Evolutionary conservation across 2,888 invertebrate genomes (phyloP), one percentile per base, ranked within the genome.

Genomic region (Leptinotarsa rubiginosa): DNA sequence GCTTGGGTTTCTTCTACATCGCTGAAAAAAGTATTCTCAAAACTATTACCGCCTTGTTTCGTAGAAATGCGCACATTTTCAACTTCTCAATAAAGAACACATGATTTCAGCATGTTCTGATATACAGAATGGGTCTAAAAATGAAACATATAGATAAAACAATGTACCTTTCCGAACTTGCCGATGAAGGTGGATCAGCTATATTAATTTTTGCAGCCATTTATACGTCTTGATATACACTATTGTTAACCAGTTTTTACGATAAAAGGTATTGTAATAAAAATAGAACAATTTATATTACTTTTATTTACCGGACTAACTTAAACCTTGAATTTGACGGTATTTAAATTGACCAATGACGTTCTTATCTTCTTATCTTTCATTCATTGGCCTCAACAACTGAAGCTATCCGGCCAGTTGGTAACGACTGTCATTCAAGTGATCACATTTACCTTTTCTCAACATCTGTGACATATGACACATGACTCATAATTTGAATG

Each of bases 81-180:
- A 25, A 5, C 20, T 20, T 41, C 10, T 47, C 18, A 47, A 54
- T 41, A 56, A 68, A 68, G 16, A 41, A 47, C 16, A 22, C 56
- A 22, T 13, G 56, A 20, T 13, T 22, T 41, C 16, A 62, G 25
- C 62, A 41, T 41, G 41, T 13, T 56, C 4, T 56, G 20, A 15
- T 15, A 10, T 25, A 13, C 22, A 22, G 15, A 22, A 18, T 20
- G 65, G 5, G 22, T 65, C 15, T 49, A 1, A 22, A 65, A 13
- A 25, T 65, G 20, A 22, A 12, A 22, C 20, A 49, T 18, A 31
- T 15, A 31, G 0, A 47, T 31, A n/a, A 62, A 20, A 20, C 2
- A 64, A 47, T 47, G n/a, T 93, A 96, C 96, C 96, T 96, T 90
- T 96, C 96, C 78, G 96, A 96, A 89, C 96, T 96, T 79, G 96